A percentile compares a stretch with the other conserved stretches of the same genome.
Evolutionary conservation across 1,140 invertebrate species (phyloP).

Genomic region (Aphelinus certus): DNA sequence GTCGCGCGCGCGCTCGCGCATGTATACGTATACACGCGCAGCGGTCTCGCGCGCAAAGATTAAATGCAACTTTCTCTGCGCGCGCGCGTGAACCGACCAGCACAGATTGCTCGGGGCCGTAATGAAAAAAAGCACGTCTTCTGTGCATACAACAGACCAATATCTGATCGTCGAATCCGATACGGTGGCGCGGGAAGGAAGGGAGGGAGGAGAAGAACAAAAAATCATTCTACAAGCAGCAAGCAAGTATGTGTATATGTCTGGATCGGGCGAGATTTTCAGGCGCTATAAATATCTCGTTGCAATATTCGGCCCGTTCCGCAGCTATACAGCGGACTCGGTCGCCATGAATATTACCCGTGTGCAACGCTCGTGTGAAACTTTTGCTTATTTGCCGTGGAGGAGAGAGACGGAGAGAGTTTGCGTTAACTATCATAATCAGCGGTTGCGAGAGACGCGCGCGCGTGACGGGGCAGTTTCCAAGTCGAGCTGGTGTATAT

Average conservation of each 20-base stretch:
- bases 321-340: too few species aligned
- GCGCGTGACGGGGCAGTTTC: background rate
- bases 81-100: background rate
- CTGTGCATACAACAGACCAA: too few species aligned
- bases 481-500: too few species aligned
- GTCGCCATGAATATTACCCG: too few species aligned
- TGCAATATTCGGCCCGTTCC: background rate
- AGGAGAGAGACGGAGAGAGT: too few species aligned
- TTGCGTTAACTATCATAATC: background rate
- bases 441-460: slow-evolving; percentile 2
- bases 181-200: background rate
- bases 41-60: background rate
- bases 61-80: slow-evolving; percentile 4
- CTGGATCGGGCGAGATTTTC: background rate
- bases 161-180: slow-evolving; percentile 3
- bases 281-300: background rate
- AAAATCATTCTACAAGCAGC: slow-evolving; percentile 7
- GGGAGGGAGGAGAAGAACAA: background rate
- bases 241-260: background rate
- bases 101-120: background rate
- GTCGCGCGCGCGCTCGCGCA: too few species aligned
- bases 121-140: slow-evolving; percentile 14
- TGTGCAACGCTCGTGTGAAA: too few species aligned
- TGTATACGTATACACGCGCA: too few species aligned
- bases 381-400: too few species aligned